phyloP scores from a whole-genome alignment of 2,113 vertebrate genomes.

The Laticauda colubrina region DNA sequence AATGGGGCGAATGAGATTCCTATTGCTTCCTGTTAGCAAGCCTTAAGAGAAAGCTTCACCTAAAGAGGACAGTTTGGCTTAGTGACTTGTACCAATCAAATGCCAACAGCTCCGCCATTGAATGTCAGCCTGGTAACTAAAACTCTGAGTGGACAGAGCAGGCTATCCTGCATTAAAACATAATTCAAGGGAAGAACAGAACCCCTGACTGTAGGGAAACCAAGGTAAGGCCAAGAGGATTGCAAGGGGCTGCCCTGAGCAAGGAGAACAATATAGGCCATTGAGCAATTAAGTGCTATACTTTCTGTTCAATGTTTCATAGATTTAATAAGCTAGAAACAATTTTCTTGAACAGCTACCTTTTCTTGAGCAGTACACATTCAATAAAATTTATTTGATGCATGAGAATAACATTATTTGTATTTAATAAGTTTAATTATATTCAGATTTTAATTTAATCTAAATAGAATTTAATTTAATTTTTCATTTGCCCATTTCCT shows the following conservation, averaged over 20 bases:
- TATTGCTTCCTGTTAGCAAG: conserved; percentile 53
- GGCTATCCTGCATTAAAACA: neutral
- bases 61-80: conserved; percentile 52
- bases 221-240: neutral
- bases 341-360: neutral
- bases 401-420: neutral
- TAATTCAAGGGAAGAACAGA: conserved; percentile 39
- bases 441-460: neutral
- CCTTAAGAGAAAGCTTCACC: conserved; percentile 61
- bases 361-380: neutral
- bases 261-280: neutral
- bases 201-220: neutral
- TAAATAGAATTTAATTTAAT: neutral
- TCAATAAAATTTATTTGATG: neutral
- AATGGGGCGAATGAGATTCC: conserved; percentile 21
- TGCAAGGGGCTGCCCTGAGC: neutral
- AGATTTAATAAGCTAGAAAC: neutral
- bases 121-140: conserved; percentile 18
- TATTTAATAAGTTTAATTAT: neutral
- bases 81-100: conserved; percentile 68
- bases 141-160: conserved; percentile 29
- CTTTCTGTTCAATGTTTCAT: neutral
- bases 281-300: neutral
- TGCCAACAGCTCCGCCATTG: conserved; percentile 38
- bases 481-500: neutral